Percentiles rank a stretch among this genome's conserved stretches.
phyloP scores from a whole-genome alignment of 1,140 invertebrate genomes.

The Campoletis sonorensis region DNA sequence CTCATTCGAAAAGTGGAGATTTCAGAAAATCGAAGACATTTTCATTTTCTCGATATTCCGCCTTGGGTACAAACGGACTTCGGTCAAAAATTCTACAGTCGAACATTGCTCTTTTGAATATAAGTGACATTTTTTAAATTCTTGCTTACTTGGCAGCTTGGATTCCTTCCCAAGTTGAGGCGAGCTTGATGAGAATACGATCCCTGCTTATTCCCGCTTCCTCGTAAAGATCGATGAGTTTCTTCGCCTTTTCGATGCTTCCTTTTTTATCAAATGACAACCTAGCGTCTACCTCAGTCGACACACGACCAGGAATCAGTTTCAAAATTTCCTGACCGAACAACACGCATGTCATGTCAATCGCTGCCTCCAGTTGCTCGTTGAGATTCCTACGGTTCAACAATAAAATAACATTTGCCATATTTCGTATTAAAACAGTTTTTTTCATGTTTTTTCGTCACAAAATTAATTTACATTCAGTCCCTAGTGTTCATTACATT shows the following conservation, averaged over 20 bases:
- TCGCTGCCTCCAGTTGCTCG: constrained; percentile 87
- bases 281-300: constrained; percentile 99
- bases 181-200: constrained; percentile 96
- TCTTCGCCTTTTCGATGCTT: constrained; percentile 92
- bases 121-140: neutral
- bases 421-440: too few species aligned
- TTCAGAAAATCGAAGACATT: too few species aligned
- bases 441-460: too few species aligned
- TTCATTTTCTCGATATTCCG: too few species aligned
- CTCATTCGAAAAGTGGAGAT: too few species aligned
- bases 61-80: too few species aligned
- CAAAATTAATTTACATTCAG: too few species aligned
- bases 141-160: constrained; percentile 92
- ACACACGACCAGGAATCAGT: constrained; percentile 98
- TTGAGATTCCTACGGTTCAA: constrained; percentile 79
- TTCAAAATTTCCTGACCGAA: constrained; percentile 99
- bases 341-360: constrained; percentile 95
- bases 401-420: constrained; percentile 19
- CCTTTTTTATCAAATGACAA: constrained; percentile 96
- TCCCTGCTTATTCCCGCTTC: constrained; percentile 93
- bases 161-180: constrained; percentile 99
- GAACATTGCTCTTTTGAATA: neutral
- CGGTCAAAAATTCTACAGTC: neutral
- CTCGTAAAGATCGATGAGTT: constrained; percentile 93
- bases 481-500: too few species aligned